Conservation (phyloP, 2,113 vertebrate genomes). For the Malurus melanocephalus region DNA sequence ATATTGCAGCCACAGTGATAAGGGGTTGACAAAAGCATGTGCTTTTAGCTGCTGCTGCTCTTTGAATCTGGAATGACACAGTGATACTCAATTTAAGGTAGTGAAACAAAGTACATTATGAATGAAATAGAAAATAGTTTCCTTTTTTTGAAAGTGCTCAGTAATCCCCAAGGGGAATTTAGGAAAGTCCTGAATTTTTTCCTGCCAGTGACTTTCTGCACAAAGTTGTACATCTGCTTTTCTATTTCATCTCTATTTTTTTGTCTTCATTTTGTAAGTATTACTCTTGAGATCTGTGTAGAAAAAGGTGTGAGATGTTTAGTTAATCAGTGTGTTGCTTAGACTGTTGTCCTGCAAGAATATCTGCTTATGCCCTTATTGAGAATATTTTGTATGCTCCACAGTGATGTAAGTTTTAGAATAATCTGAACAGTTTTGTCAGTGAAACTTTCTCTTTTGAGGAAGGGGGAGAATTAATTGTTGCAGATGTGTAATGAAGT, state of each 20-base stretch:
- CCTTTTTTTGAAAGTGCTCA: not conserved
- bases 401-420: not conserved
- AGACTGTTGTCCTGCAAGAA: not conserved
- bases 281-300: not conserved
- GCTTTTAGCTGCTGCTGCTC: not conserved
- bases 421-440: not conserved
- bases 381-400: not conserved
- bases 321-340: not conserved
- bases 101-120: not conserved
- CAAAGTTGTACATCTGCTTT: not conserved
- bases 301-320: not conserved
- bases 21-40: accelerated
- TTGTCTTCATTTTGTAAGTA: not conserved
- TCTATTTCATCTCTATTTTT: not conserved
- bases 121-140: not conserved
- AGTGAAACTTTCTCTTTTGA: not conserved
- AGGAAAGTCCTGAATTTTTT: not conserved
- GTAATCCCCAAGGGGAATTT: not conserved
- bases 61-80: not conserved
- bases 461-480: not conserved
- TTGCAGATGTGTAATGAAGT: not conserved
- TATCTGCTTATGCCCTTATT: not conserved
- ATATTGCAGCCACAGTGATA: not conserved
- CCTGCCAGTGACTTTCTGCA: not conserved
- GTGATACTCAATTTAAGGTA: not conserved